Percentiles rank a stretch among this genome's conserved stretches.
phyloP scores from a whole-genome alignment of 2,113 vertebrate species.

The Delphinapterus leucas region DNA sequence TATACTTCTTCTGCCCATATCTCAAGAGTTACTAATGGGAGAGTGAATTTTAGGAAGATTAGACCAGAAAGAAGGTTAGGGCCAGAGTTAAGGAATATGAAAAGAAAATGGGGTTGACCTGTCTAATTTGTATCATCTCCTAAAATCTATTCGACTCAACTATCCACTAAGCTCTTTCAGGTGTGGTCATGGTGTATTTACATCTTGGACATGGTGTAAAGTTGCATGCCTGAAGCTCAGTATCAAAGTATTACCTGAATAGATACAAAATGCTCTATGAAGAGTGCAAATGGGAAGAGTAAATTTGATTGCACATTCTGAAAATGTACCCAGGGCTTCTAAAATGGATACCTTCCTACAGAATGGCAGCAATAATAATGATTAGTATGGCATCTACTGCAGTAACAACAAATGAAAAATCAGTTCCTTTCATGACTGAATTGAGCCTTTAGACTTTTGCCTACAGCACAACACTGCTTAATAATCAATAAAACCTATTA shows the following conservation, averaged over 20 bases:
- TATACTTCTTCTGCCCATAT: background rate
- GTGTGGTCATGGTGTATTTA: background rate
- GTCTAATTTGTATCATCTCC: background rate
- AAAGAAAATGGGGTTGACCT: background rate
- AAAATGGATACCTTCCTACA: slow-evolving; percentile 49
- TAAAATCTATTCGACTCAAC: background rate
- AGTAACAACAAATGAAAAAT: slow-evolving; percentile 60
- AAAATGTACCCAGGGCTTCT: slow-evolving; percentile 55
- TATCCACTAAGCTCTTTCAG: background rate
- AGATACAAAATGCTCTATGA: slow-evolving; percentile 42
- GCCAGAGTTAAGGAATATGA: background rate
- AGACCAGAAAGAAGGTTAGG: background rate
- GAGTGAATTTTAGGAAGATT: background rate
- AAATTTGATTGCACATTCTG: slow-evolving; percentile 62
- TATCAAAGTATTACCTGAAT: slow-evolving; percentile 51
- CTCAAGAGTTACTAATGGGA: background rate
- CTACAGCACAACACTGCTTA: slow-evolving; percentile 23
- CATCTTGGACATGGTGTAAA: background rate
- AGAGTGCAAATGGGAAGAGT: slow-evolving; percentile 33
- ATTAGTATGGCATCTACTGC: slow-evolving; percentile 23
- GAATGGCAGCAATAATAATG: slow-evolving; percentile 57
- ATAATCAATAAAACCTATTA: slow-evolving; percentile 50
- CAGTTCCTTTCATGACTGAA: slow-evolving; percentile 45
- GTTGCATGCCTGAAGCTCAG: background rate
- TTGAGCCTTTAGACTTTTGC: slow-evolving; percentile 38